Evolutionary conservation across 2,888 invertebrate species (phyloP), one percentile per base, ranked within the genome.

Genomic region (Pyrocoelia pectoralis): DNA sequence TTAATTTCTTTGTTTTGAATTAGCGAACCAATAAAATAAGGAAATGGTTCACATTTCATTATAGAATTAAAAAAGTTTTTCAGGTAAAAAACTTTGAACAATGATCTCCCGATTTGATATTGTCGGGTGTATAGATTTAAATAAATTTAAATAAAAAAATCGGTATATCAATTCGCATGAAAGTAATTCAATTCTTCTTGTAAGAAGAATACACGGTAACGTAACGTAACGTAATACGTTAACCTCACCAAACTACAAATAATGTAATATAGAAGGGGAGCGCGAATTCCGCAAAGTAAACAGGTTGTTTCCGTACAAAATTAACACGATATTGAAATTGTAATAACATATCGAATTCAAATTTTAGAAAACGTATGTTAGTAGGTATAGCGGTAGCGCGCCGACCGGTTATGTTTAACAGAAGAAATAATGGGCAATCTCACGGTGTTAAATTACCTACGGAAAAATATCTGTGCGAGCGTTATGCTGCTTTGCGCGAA

Each of bases 381-480:
- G n/a, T 33, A 33, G 33, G 9, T 33, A 24, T 24, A n/a, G 33
- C 33, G 33, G 33, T 33, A 28, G 46, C 57, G 10, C 24, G 24
- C 24, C 24, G 57, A 58, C 59, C 59, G 52, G 59, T 59, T 59
- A 18, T 12, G 51, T 52, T 48, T 59, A 53, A 59, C 52, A 52
- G 53, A 46, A 43, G 17, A 40, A 28, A 41, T 43, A 57, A 51
- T 57, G 56, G 38, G 41, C 46, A 57, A 62, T 62, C 62, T 62
- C 62, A 62, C 62, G 62, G 56, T 62, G 29, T 62, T 54, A 29
- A 24, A 41, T 62, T 62, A 54, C 61, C n/a, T n/a, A n/a, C n/a
- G n/a, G 15, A 40, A 17, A 40, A 40, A 33, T 10, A 46, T 29
- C 29, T 51, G 28, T 41, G 51, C 28, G 17, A 41, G 40, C 43